Evolutionary conservation across 2,888 invertebrate species (phyloP), one percentile per base, ranked within the genome.

Genomic region (Ennomos erosarius): DNA sequence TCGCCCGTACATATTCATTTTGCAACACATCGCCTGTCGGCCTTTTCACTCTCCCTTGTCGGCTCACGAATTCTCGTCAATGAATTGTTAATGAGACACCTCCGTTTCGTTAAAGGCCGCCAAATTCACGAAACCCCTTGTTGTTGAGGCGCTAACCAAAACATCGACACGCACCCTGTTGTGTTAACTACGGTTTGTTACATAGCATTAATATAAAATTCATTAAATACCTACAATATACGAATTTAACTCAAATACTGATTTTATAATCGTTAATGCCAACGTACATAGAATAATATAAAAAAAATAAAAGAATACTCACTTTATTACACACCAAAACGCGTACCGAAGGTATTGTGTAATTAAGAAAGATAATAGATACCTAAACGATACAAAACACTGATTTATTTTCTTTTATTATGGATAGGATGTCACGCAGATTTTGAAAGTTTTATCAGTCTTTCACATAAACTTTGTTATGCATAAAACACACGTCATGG

Each of bases 1-100:
- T 87, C 85, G 87, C 87, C 87, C 83, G 84, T 85, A 86, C 90
- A 90, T 92, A 92, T 91, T 87, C 89, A 90, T 91, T 92, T 91
- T 82, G 91, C 91, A 90, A 92, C 87, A 89, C 88, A 88, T 87
- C 79, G 84, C 83, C 84, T 82, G 88, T 80, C 87, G 81, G 87
- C 84, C 87, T 85, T 84, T 84, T 84, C 87, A 84, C 86, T 88
- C 85, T 80, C 78, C 82, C 80, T 67, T 74, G 79, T 74, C 82
- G 79, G 75, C 82, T 81, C 80, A 82, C 86, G 81, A 82, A 83
- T 84, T 81, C 84, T 84, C 79, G 74, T 78, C 86, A 76, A 88
- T 91, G 88, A 88, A 91, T 90, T 78, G 62, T 81, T 92, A 85
- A 92, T 88, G 84, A 86, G 80, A 72, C 71, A 73, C 77, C 78